Base-by-base conservation (phyloP, 2,888 invertebrate genomes). In the Habroteleia sp. region DNA sequence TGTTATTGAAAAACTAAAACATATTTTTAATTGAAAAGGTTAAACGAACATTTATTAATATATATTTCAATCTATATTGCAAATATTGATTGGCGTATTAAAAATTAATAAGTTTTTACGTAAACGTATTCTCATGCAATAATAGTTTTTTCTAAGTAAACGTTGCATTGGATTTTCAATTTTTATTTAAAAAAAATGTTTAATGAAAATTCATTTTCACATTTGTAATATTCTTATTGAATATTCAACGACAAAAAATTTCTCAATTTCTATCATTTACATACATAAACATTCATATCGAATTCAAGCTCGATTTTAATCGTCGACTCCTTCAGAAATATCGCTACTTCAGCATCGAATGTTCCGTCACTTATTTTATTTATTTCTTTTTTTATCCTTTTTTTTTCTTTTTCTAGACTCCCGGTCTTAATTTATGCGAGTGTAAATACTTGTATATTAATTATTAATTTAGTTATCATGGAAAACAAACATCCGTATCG, bases 401-500 rank as follows among this genome's bases (percentile, higher is more conserved):
- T 35, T 35, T 35, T 2, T n/a, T n/a, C n/a, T n/a, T n/a, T 4
- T 1, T 14, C 11, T n/a, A 2, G 37, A 27, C 6, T n/a, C 8
- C 10, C 41, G 35, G 35, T 46, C 37, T 46, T 60, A 41, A 60
- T 46, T 60, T 44, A 58, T 58, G 37, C 42, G 25, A 42, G 17
- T 16, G 1, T 25, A 17, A 35, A 35, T 23, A 60, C 14, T 41
- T 20, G n/a, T 35, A 14, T 46, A 37, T 63, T 50, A 52, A 63
- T 50, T 52, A 41, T 52, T 33, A 42, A 41, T 13, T 41, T 10
- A 41, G 39, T 29, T 29, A 62, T 50, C 48, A 35, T 6, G 25
- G 35, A 50, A 56, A 66, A 66, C 39, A 39, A 56, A 68, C 56
- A 41, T 58, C 46, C 46, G 66, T 56, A 65, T 65, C 37, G 27